Conservation (phyloP, 2,113 vertebrate species). For the Petaurus breviceps region DNA sequence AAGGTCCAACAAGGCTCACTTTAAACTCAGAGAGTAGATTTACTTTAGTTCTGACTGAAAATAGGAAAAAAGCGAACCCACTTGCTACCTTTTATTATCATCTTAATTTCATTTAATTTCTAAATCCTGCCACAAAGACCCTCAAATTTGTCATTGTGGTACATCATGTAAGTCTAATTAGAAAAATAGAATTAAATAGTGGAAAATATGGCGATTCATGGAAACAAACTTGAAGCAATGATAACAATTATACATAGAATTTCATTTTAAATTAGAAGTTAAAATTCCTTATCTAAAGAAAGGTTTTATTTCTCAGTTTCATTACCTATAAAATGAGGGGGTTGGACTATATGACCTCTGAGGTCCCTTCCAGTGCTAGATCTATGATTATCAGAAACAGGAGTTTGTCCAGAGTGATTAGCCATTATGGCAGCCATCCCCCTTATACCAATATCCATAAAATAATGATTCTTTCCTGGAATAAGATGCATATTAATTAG, state of each 20-base stretch:
- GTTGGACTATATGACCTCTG: not conserved
- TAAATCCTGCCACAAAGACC: not conserved
- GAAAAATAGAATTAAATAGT: constrained; percentile 39
- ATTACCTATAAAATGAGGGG: not conserved
- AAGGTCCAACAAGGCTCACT: not conserved
- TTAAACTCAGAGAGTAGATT: not conserved
- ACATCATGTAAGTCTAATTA: not conserved
- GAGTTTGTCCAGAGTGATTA: constrained; percentile 81
- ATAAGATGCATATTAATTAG: constrained; percentile 88
- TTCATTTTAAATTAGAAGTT: constrained; percentile 78
- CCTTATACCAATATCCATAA: constrained; percentile 84
- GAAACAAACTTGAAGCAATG: constrained; percentile 59
- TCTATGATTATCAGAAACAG: constrained; percentile 57
- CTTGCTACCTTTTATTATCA: constrained; percentile 14
- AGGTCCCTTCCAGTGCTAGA: not conserved
- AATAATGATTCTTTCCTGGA: constrained; percentile 86
- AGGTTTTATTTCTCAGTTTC: constrained; percentile 72
- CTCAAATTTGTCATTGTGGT: not conserved
- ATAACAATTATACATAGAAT: constrained; percentile 74
- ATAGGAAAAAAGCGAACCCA: constrained; percentile 40
- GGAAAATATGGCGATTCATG: constrained; percentile 67
- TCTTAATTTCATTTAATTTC: not conserved
- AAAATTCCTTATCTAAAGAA: constrained; percentile 81
- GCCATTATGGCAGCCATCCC: constrained; percentile 76
- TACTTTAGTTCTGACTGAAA: constrained; percentile 1